Percentiles rank a stretch among this genome's conserved stretches.
Conservation (phyloP, 2,113 vertebrate species). For the Formicarius rufipectus region DNA sequence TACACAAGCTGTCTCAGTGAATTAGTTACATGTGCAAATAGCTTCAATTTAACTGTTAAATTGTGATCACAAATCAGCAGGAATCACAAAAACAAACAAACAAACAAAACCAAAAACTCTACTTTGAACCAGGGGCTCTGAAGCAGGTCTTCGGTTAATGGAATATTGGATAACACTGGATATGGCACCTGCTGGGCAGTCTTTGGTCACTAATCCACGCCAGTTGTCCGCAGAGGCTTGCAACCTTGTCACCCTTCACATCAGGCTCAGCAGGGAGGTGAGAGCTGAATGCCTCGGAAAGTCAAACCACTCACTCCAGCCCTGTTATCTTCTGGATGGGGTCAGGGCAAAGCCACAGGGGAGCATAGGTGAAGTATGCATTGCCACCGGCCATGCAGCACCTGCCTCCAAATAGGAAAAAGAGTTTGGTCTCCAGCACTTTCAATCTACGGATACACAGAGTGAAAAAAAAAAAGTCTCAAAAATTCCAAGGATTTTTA, state of each 20-base stretch:
- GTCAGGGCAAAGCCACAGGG: background rate
- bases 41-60: background rate
- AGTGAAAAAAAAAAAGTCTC: too few relatives aligned
- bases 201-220: slow-evolving; percentile 35
- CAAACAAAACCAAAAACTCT: too few relatives aligned
- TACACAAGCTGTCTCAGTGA: slow-evolving; percentile 27
- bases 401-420: background rate
- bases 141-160: background rate
- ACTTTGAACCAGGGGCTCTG: background rate
- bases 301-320: background rate
- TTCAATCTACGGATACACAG: background rate
- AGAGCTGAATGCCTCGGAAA: background rate
- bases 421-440: background rate
- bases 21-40: slow-evolving; percentile 37
- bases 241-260: background rate
- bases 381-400: background rate
- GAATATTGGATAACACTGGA: background rate
- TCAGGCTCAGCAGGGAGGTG: slow-evolving; percentile 19
- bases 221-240: slow-evolving; percentile 35
- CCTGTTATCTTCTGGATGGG: background rate
- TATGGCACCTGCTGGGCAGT: background rate
- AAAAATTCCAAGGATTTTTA: background rate
- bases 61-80: background rate
- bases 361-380: background rate
- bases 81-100: background rate